Percentiles rank a stretch among this genome's conserved stretches.
phyloP scores from a whole-genome alignment of 2,797 vertebrate genomes.

The Protonibea diacanthus region DNA sequence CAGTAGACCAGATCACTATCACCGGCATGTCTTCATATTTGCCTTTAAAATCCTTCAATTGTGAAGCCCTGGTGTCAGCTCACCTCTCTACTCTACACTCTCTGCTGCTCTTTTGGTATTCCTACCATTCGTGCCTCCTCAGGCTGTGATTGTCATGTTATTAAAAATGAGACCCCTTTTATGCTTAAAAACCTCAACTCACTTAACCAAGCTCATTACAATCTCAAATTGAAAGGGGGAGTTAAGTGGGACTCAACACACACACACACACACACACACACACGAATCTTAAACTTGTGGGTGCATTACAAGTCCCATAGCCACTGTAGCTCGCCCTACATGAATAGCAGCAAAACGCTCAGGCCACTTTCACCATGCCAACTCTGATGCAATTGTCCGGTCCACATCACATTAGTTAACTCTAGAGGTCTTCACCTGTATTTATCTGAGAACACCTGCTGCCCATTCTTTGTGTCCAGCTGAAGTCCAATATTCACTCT shows the following conservation, averaged over 20 bases:
- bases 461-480: no score
- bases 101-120: background rate
- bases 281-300: slow-evolving; percentile 6
- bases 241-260: background rate
- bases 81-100: background rate
- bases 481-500: no score
- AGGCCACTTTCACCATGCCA: background rate
- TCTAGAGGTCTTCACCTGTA: no score
- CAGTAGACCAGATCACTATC: background rate
- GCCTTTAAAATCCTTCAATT: background rate
- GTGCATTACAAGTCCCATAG: background rate
- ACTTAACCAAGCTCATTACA: slow-evolving; percentile 18
- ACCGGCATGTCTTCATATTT: background rate
- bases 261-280: slow-evolving; percentile 4
- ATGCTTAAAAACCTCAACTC: slow-evolving; percentile 1
- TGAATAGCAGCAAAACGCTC: slow-evolving; percentile 1
- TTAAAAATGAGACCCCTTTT: slow-evolving; percentile 21
- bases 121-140: background rate
- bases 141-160: slow-evolving; percentile 13
- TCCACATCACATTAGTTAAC: no score
- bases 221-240: slow-evolving; percentile 7
- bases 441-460: no score
- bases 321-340: slow-evolving; percentile 16
- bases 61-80: background rate
- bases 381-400: background rate